Conservation (phyloP, 2,888 invertebrate species). For the Acanthosepion pharaonis region DNA sequence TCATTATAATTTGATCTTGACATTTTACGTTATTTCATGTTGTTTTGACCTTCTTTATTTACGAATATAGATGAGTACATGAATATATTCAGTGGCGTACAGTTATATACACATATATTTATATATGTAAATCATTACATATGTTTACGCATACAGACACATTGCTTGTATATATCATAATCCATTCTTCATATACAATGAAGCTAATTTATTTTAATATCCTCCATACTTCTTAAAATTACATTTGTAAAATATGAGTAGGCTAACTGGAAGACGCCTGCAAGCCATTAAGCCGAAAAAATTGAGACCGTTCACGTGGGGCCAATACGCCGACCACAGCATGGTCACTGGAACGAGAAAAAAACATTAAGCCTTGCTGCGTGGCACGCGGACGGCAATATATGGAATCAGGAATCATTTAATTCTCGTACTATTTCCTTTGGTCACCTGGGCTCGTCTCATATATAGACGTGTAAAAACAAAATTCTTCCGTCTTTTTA, state of each 20-base stretch:
- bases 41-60: too few species aligned
- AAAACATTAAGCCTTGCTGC: background rate
- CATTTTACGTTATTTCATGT: too few species aligned
- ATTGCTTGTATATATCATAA: too few species aligned
- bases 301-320: background rate
- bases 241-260: background rate
- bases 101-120: too few species aligned
- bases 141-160: too few species aligned
- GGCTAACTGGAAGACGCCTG: background rate
- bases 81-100: too few species aligned
- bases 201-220: too few species aligned
- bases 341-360: background rate
- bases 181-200: too few species aligned
- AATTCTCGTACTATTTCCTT: background rate
- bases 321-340: background rate
- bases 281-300: background rate
- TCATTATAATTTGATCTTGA: too few species aligned
- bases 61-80: too few species aligned
- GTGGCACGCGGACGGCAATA: background rate
- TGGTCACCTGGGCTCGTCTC: background rate
- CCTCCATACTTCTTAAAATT: background rate
- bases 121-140: too few species aligned
- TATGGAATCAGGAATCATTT: background rate
- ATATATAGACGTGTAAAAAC: background rate
- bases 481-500: background rate